Percentiles rank a stretch among this genome's conserved stretches.
Evolutionary conservation across 1,140 invertebrate species (phyloP).

Genomic region (Sitobion miscanthi): DNA sequence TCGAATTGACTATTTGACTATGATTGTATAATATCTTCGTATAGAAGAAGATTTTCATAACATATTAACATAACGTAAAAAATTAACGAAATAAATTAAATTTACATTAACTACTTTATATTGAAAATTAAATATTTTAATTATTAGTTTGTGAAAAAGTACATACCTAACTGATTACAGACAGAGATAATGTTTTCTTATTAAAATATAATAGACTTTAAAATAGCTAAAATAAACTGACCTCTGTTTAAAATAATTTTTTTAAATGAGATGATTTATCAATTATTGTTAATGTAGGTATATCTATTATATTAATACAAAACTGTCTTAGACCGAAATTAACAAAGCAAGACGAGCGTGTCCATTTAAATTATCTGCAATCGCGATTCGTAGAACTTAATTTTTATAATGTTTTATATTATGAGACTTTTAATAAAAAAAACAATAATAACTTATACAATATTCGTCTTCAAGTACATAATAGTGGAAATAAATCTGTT

Average conservation of each 20-base stretch:
- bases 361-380: neutral
- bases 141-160: neutral
- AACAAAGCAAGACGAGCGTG: neutral
- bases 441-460: neutral
- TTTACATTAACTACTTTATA: neutral
- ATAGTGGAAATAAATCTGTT: neutral
- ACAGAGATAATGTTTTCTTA: no score
- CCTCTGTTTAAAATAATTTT: neutral
- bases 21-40: neutral
- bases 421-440: neutral
- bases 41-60: neutral
- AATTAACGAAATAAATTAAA: neutral
- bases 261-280: neutral
- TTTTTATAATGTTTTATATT: neutral
- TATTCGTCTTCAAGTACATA: neutral
- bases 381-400: neutral
- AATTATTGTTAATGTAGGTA: neutral
- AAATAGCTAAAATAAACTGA: no score
- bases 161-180: neutral
- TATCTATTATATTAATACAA: neutral
- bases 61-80: neutral
- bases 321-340: neutral
- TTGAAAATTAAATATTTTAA: neutral
- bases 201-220: no score
- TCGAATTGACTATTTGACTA: neutral